Base-by-base conservation (phyloP, 2,797 vertebrate genomes). In the Poecilia wingei region DNA sequence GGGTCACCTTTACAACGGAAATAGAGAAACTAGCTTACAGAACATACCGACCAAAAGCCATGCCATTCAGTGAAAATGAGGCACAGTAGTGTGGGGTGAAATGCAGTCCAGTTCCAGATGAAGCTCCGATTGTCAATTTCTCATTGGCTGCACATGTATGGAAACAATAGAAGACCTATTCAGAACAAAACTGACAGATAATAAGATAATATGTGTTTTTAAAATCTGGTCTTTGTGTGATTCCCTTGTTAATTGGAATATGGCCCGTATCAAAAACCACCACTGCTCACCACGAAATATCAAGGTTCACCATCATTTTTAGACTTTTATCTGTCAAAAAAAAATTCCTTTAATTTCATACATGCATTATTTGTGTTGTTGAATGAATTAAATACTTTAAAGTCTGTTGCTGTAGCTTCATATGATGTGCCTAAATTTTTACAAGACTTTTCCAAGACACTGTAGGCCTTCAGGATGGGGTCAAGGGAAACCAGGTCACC, bases 401-500 rank as follows among this genome's bases (percentile, higher is more conserved):
- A 36, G 64, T 41, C 18, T 68, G 39, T 13, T 12, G 9, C 39
- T 4, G 0, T 25, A 43, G 3, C 66, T 14, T 43, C 1, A 70
- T 13, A 13, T 7, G n/a, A n/a, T 45, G 4, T 70, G 68, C 6
- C 22, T n/a, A 70, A 6, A 45, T 43, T 70, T 70, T 69, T 69
- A 4, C 36, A 43, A 12, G 10, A 13, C 39, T 70, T 70, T 41
- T 69, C 3, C 20, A n/a, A 43, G 36, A 69, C 36, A 45, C 41
- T 70, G 41, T 31, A 8, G 76, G 41, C 31, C 20, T 49, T 74
- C n/a, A 68, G 49, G 71, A 77, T 3, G 79, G 82, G 90, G 88
- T 91, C 90, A 87, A 45, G 84, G 76, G 81, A 90, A 93, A 89
- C 85, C 91, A 87, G 86, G 91, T 94, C 93, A 91, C 85, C 87